Percentiles rank a stretch among this genome's conserved stretches.
phyloP scores from a whole-genome alignment of 2,888 invertebrate genomes.

The Orthonevra nobilis region DNA sequence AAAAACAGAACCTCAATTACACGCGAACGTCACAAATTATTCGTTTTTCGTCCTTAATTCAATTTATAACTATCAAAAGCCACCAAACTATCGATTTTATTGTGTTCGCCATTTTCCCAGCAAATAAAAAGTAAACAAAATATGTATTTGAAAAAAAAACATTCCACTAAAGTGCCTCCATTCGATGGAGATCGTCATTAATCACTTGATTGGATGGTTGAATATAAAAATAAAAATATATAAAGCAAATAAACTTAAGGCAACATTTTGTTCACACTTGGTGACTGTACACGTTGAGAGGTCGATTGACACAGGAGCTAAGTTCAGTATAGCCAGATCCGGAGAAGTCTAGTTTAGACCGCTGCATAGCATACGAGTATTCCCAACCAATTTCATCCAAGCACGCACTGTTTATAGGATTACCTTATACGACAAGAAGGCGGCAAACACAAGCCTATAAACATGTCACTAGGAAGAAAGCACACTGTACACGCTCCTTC shows the following conservation, averaged over 20 bases:
- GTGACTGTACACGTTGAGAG: conserved; percentile 9
- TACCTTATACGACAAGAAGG: conserved; percentile 25
- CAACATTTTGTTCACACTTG: conserved; percentile 24
- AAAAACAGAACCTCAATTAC: conserved; percentile 19
- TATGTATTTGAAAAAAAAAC: background rate
- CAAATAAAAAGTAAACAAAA: background rate
- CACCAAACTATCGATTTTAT: conserved; percentile 24
- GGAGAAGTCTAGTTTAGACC: conserved; percentile 32
- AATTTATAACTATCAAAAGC: conserved; percentile 28
- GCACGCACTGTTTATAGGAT: conserved; percentile 43
- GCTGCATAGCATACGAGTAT: conserved; percentile 48
- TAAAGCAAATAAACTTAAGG: background rate
- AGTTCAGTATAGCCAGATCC: conserved; percentile 36
- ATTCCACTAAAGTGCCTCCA: background rate
- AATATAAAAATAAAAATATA: background rate
- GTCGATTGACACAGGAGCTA: conserved; percentile 28
- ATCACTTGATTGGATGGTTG: conserved; percentile 38
- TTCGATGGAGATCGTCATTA: conserved; percentile 20
- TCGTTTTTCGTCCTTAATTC: no score
- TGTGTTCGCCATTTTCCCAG: background rate
- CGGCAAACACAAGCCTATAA: conserved; percentile 38
- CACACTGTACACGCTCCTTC: background rate
- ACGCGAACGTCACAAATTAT: background rate
- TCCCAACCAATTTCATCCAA: conserved; percentile 43
- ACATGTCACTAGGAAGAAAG: conserved; percentile 14